Evolutionary conservation across 2,888 invertebrate genomes (phyloP).

Genomic region (Ectemnius lituratus): DNA sequence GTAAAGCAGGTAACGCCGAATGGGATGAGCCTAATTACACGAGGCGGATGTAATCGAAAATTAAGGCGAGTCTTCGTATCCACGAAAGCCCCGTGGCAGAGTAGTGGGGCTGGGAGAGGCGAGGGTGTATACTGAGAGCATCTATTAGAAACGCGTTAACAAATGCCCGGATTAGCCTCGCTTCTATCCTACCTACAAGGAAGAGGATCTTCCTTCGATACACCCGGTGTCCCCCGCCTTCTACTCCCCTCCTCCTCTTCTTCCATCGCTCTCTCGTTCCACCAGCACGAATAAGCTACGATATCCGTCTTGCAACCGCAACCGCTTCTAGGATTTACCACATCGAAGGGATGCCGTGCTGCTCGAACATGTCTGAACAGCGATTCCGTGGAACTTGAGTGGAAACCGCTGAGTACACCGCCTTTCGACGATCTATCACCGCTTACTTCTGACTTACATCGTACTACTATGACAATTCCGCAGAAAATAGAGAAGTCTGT

Average conservation of each 20-base stretch:
- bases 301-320: conserved; percentile 58
- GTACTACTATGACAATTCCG: no score
- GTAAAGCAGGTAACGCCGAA: conserved; percentile 30
- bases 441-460: not conserved
- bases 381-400: conserved; percentile 7
- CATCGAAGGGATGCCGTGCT: not conserved
- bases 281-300: conserved; percentile 51
- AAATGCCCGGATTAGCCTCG: conserved; percentile 71
- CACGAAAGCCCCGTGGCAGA: conserved; percentile 47
- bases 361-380: conserved; percentile 1
- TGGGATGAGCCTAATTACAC: conserved; percentile 52
- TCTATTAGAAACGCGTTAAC: conserved; percentile 75
- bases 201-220: conserved; percentile 40
- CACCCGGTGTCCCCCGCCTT: conserved; percentile 17
- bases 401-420: not conserved
- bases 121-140: conserved; percentile 49
- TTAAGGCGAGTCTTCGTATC: conserved; percentile 57
- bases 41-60: conserved; percentile 60
- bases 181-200: conserved; percentile 40
- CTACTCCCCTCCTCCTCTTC: conserved; percentile 15
- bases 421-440: conserved; percentile 4
- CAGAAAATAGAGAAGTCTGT: no score
- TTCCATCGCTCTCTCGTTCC: conserved; percentile 17
- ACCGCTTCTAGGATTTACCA: conserved; percentile 50
- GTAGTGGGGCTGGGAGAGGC: conserved; percentile 34